These are phyloP conservation scores for Tachyglossus aculeatus DNA, from an alignment of 2,797 vertebrate genomes.

Conservation along the genomic window DNA sequence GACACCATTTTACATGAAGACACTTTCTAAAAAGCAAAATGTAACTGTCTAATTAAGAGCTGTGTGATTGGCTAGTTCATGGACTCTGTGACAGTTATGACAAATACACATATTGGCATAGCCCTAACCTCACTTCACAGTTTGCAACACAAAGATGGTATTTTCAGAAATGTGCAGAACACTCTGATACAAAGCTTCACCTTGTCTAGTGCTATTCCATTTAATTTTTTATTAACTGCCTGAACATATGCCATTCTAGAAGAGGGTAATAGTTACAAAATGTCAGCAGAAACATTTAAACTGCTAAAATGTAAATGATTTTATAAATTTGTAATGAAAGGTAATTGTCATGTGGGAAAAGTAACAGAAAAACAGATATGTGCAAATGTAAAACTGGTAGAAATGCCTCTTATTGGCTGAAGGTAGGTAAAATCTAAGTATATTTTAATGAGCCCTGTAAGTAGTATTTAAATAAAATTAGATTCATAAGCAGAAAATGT, in stretches of 20 bases:
- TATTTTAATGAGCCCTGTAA: conserved; percentile 80
- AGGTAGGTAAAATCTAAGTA: conserved; percentile 71
- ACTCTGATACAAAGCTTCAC: conserved; percentile 75
- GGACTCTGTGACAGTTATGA: conserved; percentile 83
- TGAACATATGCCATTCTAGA: conserved; percentile 89
- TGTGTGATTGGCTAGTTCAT: conserved; percentile 79
- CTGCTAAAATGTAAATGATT: conserved; percentile 92
- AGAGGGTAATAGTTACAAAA: conserved; percentile 95
- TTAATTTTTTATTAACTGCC: conserved; percentile 92
- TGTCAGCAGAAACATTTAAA: conserved; percentile 93
- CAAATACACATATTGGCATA: conserved; percentile 78
- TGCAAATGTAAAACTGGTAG: conserved; percentile 72
- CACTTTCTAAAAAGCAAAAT: conserved; percentile 73
- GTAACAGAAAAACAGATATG: conserved; percentile 82
- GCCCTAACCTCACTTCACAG: conserved; percentile 78
- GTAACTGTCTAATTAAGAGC: conserved; percentile 82
- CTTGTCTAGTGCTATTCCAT: conserved; percentile 82
- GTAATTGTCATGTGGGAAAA: conserved; percentile 88
- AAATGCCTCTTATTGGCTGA: conserved; percentile 72
- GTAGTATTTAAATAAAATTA: conserved; percentile 80
- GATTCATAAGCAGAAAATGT: conserved; percentile 76
- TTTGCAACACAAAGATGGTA: conserved; percentile 81
- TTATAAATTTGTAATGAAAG: conserved; percentile 97
- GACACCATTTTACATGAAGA: conserved; percentile 69
- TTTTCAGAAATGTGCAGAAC: conserved; percentile 80